These are phyloP conservation scores for Tragelaphus buxtoni DNA, from an alignment of 2,113 vertebrate species.

Conservation along the genomic window DNA sequence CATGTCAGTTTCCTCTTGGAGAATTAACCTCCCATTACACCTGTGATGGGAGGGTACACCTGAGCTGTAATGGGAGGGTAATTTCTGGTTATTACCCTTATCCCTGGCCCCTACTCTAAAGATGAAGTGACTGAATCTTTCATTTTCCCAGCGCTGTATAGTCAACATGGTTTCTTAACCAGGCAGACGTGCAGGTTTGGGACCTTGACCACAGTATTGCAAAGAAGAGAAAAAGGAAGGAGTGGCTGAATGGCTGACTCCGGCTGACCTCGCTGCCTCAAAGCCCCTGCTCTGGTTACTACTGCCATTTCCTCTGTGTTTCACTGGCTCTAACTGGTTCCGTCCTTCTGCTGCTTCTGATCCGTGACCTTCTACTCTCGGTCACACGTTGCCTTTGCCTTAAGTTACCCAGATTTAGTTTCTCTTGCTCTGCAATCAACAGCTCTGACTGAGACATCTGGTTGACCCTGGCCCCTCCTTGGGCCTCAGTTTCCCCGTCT, in stretches of 20 bases:
- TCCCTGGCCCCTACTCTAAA: fast-evolving
- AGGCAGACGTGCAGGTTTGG: fast-evolving
- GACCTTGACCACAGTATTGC: not conserved
- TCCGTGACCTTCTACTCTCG: fast-evolving
- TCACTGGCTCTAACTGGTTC: no score
- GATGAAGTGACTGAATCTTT: fast-evolving
- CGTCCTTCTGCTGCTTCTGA: not conserved
- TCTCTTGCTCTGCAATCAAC: not conserved
- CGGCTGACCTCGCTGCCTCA: fast-evolving
- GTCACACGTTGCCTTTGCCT: fast-evolving
- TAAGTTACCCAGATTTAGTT: not conserved
- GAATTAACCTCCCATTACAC: fast-evolving
- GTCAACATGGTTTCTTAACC: not conserved
- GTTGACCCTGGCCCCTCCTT: not conserved
- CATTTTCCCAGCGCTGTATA: fast-evolving
- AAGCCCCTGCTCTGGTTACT: no score
- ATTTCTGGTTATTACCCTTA: not conserved
- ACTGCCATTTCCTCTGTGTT: fast-evolving
- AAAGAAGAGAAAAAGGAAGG: not conserved
- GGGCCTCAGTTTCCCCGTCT: not conserved
- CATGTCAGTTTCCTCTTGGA: fast-evolving
- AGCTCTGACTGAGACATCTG: fast-evolving
- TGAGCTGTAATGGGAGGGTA: fast-evolving
- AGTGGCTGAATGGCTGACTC: fast-evolving
- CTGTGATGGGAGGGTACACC: fast-evolving